Percentiles rank a stretch among this genome's conserved stretches.
phyloP scores from a whole-genome alignment of 1,140 invertebrate species.

The Cyclina sinensis region DNA sequence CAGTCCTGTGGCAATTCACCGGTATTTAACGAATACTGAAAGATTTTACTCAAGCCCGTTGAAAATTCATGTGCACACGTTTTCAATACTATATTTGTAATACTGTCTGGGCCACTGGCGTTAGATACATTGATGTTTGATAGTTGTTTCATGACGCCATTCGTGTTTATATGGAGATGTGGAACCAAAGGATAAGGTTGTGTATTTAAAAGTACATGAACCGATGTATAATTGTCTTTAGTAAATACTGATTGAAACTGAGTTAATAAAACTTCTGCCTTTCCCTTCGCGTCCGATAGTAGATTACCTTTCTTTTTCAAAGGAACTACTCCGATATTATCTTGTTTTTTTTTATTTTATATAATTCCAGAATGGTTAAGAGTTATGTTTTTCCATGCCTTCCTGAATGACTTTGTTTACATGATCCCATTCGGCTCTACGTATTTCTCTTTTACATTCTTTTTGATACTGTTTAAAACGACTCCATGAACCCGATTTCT shows the following conservation, averaged over 20 bases:
- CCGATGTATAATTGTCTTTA: neutral
- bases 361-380: constrained; percentile 72
- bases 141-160: constrained; percentile 29
- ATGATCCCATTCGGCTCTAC: constrained; percentile 66
- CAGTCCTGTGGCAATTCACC: constrained; percentile 26
- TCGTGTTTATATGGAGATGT: neutral
- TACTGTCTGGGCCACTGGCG: neutral
- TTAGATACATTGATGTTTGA: neutral
- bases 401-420: constrained; percentile 60
- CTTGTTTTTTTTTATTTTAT: constrained; percentile 65
- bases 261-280: neutral
- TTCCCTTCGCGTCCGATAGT: neutral
- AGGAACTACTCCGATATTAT: constrained; percentile 65
- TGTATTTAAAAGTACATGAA: neutral
- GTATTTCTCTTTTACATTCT: constrained; percentile 41
- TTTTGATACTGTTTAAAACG: constrained; percentile 44
- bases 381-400: constrained; percentile 62
- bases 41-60: neutral
- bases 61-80: constrained; percentile 29
- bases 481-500: constrained; percentile 11
- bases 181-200: neutral
- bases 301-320: constrained; percentile 51
- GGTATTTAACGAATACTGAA: neutral
- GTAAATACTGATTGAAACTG: constrained; percentile 67
- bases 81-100: constrained; percentile 6